Evolutionary conservation across 1,140 invertebrate genomes (phyloP).

Genomic region (Chionoecetes opilio): DNA sequence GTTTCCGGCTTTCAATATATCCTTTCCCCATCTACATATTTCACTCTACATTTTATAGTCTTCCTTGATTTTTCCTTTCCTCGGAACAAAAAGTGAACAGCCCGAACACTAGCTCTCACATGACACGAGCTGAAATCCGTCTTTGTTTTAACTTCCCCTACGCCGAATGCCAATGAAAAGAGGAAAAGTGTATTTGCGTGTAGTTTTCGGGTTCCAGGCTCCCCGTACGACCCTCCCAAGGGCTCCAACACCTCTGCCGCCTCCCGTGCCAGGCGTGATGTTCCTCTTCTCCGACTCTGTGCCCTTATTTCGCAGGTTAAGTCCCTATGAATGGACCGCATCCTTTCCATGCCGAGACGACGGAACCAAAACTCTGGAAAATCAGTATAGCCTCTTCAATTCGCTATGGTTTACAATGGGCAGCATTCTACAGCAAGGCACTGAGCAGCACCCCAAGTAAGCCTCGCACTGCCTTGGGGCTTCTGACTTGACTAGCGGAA

Average conservation of each 20-base stretch:
- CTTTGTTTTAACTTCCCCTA: neutral
- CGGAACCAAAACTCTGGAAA: slow-evolving; percentile 89
- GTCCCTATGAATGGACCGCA: slow-evolving; percentile 93
- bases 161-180: neutral
- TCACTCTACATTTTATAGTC: neutral
- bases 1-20: slow-evolving; percentile 47
- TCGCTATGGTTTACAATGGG: slow-evolving; percentile 87
- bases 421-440: slow-evolving; percentile 87
- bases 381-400: slow-evolving; percentile 93
- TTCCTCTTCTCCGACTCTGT: slow-evolving; percentile 55
- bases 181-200: neutral
- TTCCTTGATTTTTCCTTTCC: neutral
- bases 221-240: neutral
- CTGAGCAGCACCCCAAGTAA: slow-evolving; percentile 93
- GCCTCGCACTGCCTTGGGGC: slow-evolving; percentile 80
- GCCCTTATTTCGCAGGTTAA: slow-evolving; percentile 85
- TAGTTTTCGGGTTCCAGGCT: neutral
- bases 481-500: slow-evolving; percentile 36
- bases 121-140: neutral
- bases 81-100: neutral
- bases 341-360: slow-evolving; percentile 91
- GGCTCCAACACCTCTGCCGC: neutral
- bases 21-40: neutral
- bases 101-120: neutral
- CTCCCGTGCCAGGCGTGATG: slow-evolving; percentile 33